Percentiles rank a stretch among this genome's conserved stretches.
phyloP scores from a whole-genome alignment of 1,140 invertebrate genomes.

The Cotesia vestalis region DNA sequence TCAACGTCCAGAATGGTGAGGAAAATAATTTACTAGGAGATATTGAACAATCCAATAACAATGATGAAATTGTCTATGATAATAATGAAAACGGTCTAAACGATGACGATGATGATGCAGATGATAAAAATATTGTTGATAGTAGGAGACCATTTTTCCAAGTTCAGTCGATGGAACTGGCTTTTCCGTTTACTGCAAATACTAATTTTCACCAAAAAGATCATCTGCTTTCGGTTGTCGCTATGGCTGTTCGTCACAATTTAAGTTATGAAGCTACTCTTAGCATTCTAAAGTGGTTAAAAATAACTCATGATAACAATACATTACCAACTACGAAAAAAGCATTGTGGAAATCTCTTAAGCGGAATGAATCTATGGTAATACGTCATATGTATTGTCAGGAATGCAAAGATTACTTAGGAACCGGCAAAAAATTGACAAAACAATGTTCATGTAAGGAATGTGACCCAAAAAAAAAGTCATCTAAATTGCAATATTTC shows the following conservation, averaged over 20 bases:
- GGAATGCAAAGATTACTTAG: conserved; percentile 15
- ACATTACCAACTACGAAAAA: conserved; percentile 18
- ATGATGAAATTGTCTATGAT: conserved; percentile 5
- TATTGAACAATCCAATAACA: not conserved
- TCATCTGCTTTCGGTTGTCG: not conserved
- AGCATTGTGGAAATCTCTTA: conserved; percentile 5
- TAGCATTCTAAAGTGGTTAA: not conserved
- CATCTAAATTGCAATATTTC: conserved; percentile 18
- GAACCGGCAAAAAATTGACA: not conserved
- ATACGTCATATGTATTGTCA: conserved; percentile 24
- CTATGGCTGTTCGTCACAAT: not conserved
- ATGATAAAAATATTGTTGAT: too few relatives aligned
- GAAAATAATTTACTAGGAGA: too few relatives aligned
- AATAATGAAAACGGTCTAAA: not conserved
- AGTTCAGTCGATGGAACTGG: too few relatives aligned
- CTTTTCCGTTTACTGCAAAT: too few relatives aligned
- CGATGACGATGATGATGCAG: too few relatives aligned
- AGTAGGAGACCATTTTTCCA: too few relatives aligned
- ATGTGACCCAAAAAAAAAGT: conserved; percentile 30
- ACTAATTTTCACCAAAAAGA: too few relatives aligned
- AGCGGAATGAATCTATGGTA: conserved; percentile 5
- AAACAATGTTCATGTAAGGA: conserved; percentile 28
- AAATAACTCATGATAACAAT: not conserved
- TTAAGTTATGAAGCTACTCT: conserved; percentile 1
- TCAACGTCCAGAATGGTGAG: too few relatives aligned